Percentiles rank a stretch among this genome's conserved stretches.
Conservation (phyloP, 2,888 invertebrate genomes). For the Caenorhabditis sinica region DNA sequence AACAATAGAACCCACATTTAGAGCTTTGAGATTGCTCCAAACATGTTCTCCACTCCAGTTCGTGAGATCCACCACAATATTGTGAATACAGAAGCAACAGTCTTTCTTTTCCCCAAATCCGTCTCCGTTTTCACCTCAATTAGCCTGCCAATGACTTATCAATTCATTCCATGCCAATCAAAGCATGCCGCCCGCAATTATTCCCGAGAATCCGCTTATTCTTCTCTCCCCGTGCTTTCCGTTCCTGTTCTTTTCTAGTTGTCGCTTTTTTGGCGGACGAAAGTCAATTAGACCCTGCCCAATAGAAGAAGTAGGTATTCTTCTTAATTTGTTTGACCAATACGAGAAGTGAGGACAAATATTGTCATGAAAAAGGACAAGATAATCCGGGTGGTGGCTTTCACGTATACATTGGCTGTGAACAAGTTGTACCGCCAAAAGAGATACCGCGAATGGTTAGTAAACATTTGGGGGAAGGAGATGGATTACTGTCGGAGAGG, state of each 20-base stretch:
- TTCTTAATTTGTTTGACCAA: constrained; percentile 40
- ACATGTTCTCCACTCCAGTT: too few species aligned
- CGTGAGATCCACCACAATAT: not conserved
- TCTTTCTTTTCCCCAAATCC: constrained; percentile 10
- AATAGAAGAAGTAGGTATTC: not conserved
- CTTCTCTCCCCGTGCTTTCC: not conserved
- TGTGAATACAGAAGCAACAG: constrained; percentile 1
- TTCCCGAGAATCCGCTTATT: constrained; percentile 48
- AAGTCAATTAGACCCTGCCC: constrained; percentile 32
- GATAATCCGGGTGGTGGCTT: constrained; percentile 17
- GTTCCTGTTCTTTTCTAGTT: constrained; percentile 8
- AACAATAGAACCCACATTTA: too few species aligned
- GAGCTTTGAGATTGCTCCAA: too few species aligned
- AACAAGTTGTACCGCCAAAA: constrained; percentile 55
- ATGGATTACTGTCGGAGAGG: constrained; percentile 34
- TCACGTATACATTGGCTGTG: constrained; percentile 21
- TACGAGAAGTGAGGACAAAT: constrained; percentile 44
- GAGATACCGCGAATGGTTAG: constrained; percentile 43
- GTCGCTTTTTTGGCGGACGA: constrained; percentile 49
- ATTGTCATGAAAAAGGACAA: constrained; percentile 49
- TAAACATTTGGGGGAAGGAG: constrained; percentile 27
- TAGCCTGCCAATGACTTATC: constrained; percentile 41
- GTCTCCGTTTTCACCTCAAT: constrained; percentile 28
- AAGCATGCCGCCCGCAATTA: constrained; percentile 47
- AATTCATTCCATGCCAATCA: constrained; percentile 33